These are phyloP conservation scores for Lateolabrax maculatus DNA, from an alignment of 2,797 vertebrate species.

Conservation along the genomic window DNA sequence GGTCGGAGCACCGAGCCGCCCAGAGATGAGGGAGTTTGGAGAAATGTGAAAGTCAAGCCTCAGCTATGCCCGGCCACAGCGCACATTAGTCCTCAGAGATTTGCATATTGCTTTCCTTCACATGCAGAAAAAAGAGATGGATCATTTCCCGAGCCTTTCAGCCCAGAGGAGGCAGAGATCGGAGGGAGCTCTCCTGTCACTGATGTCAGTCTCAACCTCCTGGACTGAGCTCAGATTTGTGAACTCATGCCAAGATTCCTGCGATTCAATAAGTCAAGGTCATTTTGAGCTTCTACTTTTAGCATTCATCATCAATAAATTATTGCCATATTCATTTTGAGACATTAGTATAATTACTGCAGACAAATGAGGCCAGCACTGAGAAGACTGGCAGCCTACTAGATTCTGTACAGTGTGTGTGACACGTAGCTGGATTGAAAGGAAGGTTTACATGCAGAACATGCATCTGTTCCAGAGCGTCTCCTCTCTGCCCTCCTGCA, in stretches of 20 bases:
- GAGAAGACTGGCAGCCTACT: background rate
- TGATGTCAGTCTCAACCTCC: constrained; percentile 34
- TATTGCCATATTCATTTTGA: constrained; percentile 37
- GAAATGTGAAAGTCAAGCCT: constrained; percentile 67
- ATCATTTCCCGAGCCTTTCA: constrained; percentile 41
- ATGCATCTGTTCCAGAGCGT: no score
- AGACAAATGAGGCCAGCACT: constrained; percentile 39
- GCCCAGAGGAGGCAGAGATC: constrained; percentile 18
- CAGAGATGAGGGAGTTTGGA: constrained; percentile 52
- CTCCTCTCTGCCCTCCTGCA: no score
- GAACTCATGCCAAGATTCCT: constrained; percentile 29
- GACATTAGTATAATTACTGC: constrained; percentile 44
- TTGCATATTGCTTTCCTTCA: constrained; percentile 68
- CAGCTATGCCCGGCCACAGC: constrained; percentile 48
- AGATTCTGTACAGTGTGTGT: no score
- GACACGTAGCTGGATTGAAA: background rate
- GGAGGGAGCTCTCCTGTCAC: constrained; percentile 26
- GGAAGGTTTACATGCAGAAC: no score
- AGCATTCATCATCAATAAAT: constrained; percentile 52
- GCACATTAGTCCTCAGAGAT: constrained; percentile 64
- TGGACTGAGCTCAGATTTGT: constrained; percentile 8
- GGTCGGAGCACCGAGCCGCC: constrained; percentile 32
- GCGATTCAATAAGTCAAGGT: constrained; percentile 43
- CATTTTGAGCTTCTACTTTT: constrained; percentile 45
- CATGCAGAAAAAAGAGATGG: constrained; percentile 42